These are phyloP conservation scores for Pionites leucogaster DNA, from an alignment of 2,113 vertebrate genomes.

Conservation along the genomic window DNA sequence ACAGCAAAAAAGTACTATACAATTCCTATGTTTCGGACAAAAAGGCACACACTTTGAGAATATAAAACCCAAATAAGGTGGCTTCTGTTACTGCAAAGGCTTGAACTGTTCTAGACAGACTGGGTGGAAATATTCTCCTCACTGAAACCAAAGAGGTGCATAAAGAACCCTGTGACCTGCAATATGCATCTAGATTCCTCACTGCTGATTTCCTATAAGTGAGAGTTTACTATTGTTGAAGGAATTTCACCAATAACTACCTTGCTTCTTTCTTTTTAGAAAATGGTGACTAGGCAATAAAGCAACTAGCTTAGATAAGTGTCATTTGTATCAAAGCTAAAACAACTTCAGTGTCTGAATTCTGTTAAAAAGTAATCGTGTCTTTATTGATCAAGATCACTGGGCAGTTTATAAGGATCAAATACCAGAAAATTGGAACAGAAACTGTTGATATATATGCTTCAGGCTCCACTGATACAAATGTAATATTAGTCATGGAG, in stretches of 20 bases:
- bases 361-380: not conserved
- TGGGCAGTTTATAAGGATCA: not conserved
- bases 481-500: not conserved
- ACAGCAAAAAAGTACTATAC: not conserved
- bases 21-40: not conserved
- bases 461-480: not conserved
- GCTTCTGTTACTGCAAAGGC: not conserved
- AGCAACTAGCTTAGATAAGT: not conserved
- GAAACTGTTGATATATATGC: not conserved
- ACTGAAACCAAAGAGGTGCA: not conserved
- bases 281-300: not conserved
- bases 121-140: not conserved
- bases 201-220: not conserved
- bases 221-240: not conserved
- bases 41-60: not conserved
- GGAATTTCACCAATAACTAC: not conserved
- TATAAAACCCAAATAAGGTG: not conserved
- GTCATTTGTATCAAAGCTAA: not conserved
- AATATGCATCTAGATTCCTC: not conserved
- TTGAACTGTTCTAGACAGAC: not conserved
- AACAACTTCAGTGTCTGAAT: not conserved
- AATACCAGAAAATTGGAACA: not conserved
- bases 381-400: not conserved
- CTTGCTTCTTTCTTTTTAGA: not conserved
- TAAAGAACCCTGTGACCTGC: not conserved